Base-by-base conservation (phyloP, 1,140 invertebrate species). In the Tribolium castaneum region DNA sequence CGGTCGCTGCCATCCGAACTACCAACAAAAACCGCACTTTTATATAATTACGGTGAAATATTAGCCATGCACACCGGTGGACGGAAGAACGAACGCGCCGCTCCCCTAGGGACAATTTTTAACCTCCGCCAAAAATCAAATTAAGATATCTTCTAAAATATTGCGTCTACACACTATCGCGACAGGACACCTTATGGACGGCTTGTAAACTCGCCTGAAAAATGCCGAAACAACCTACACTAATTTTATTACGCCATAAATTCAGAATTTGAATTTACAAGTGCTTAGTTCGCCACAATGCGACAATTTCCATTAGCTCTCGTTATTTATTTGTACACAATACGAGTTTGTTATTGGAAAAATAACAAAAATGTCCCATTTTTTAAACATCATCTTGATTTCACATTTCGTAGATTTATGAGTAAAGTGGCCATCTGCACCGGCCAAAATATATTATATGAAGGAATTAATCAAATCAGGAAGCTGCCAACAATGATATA, bases 131-230 rank as follows among this genome's bases (percentile, higher is more conserved):
- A 34, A 35, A 66, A 66, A 66, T 66, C 59, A 66, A 66, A 66
- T 66, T 66, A 66, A 66, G 59, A 66, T 66, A 66, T 66, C 59
- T 35, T 35, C n/a, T 66, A 66, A 66, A 66, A 66, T 66, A 66
- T 66, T 12, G 59, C 59, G 59, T 66, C 59, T 66, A 66, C 59
- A 66, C 59, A 66, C 59, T 66, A 66, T 66, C 59, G 12, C 59
- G 25, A 30, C 54, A n/a, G 19, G 19, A 22, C 59, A 66, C 25
- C 59, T 66, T 35, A 35, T 66, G 59, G 25, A 35, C 16, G 54
- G 13, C 25, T 59, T 59, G 10, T 14, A 16, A 52, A 52, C 12
- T 7, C n/a, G 51, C 16, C 12, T 16, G 51, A 19, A 19, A 52
- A 52, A 51, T 14, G 50, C 50, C 6, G 50, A 12, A n/a, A 14